Conservation (phyloP, 2,888 invertebrate species). For the Lepeophtheirus nordmannii region DNA sequence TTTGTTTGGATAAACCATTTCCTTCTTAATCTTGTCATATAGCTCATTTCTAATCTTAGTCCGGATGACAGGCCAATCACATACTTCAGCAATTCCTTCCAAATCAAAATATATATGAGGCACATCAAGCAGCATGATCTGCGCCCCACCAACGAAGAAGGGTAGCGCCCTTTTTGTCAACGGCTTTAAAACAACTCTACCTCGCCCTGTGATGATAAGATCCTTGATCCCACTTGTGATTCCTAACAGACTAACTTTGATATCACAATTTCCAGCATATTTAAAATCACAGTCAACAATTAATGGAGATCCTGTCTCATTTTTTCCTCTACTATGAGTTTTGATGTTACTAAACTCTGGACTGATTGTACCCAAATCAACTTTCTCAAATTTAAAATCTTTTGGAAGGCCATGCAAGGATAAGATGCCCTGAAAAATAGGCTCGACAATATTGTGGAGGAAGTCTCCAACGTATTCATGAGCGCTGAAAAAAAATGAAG, state of each 20-base stretch:
- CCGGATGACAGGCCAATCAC: constrained; percentile 6
- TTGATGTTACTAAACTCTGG: neutral
- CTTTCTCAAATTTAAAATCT: neutral
- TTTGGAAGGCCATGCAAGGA: neutral
- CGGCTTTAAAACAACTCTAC: constrained; percentile 9
- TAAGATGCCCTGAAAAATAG: neutral
- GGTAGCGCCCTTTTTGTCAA: neutral
- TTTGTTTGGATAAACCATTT: neutral
- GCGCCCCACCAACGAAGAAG: constrained; percentile 8
- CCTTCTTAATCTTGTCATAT: neutral
- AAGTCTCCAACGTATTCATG: neutral
- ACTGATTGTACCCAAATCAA: neutral
- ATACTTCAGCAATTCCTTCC: constrained; percentile 16
- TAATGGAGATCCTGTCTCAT: too few relatives aligned
- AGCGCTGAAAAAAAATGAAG: neutral
- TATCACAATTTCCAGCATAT: constrained; percentile 5
- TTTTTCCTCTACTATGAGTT: neutral
- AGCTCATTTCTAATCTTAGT: neutral
- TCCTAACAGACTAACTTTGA: constrained; percentile 11
- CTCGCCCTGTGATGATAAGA: constrained; percentile 7
- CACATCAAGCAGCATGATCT: neutral
- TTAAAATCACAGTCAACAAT: neutral
- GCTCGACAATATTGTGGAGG: neutral
- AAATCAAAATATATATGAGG: constrained; percentile 9
- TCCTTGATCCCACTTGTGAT: constrained; percentile 14